Evolutionary conservation across 1,140 invertebrate species (phyloP).

Genomic region (Melitaea cinxia): DNA sequence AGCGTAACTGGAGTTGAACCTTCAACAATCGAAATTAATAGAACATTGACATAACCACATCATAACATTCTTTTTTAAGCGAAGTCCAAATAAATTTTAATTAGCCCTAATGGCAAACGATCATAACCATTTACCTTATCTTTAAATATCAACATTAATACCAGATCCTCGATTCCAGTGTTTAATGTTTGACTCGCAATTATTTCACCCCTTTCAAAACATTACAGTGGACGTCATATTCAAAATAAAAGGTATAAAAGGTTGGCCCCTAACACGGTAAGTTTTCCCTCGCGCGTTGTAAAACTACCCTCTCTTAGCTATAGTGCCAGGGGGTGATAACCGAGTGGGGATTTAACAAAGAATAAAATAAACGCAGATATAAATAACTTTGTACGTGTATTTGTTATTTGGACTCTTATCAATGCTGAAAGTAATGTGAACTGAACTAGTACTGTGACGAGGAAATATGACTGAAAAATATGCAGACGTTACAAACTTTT

Average conservation of each 20-base stretch:
- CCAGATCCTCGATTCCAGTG: not conserved
- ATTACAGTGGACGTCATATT: slow-evolving; percentile 47
- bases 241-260: slow-evolving; percentile 57
- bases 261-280: slow-evolving; percentile 56
- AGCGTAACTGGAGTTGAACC: too few relatives aligned
- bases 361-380: not conserved
- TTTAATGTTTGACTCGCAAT: slow-evolving; percentile 31
- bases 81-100: too few relatives aligned
- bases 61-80: too few relatives aligned
- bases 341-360: slow-evolving; percentile 28
- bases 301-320: slow-evolving; percentile 71
- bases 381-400: not conserved
- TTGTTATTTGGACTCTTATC: not conserved
- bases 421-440: too few relatives aligned
- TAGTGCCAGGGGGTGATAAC: slow-evolving; percentile 28
- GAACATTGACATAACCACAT: too few relatives aligned
- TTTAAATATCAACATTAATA: not conserved
- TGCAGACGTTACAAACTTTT: too few relatives aligned
- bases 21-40: too few relatives aligned
- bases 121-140: too few relatives aligned
- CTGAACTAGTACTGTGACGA: too few relatives aligned
- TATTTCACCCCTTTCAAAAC: slow-evolving; percentile 42
- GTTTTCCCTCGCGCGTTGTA: slow-evolving; percentile 68
- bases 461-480: too few relatives aligned
- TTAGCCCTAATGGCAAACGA: not conserved